phyloP scores from a whole-genome alignment of 2,797 vertebrate genomes.

The Hipposideros larvatus region DNA sequence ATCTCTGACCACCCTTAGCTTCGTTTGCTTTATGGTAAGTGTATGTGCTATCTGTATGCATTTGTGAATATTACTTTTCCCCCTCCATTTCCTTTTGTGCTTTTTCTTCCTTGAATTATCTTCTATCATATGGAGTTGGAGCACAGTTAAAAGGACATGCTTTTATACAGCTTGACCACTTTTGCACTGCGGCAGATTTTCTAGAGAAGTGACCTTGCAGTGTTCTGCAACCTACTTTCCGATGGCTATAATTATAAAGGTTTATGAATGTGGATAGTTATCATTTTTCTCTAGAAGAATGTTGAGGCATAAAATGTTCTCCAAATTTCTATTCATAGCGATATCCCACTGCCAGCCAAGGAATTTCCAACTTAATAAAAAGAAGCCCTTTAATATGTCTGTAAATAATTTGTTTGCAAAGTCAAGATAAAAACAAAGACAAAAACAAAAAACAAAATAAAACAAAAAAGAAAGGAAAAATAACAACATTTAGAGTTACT shows the following conservation, averaged over 20 bases:
- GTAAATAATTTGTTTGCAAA: constrained; percentile 6
- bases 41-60: neutral
- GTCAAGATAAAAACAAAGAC: neutral
- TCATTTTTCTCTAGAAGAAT: constrained; percentile 55
- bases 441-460: neutral
- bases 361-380: neutral
- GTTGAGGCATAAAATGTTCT: constrained; percentile 37
- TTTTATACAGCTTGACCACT: neutral
- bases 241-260: neutral
- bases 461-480: neutral
- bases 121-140: neutral
- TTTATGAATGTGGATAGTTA: constrained; percentile 8
- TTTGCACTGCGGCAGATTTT: neutral
- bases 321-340: neutral
- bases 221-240: neutral
- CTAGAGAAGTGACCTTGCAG: neutral
- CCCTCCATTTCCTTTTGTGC: neutral
- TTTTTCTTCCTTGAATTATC: neutral
- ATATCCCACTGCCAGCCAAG: neutral
- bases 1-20: neutral
- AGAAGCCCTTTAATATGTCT: neutral
- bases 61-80: neutral
- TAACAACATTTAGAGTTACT: neutral
- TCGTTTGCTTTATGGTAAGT: neutral
- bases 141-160: neutral